These are phyloP conservation scores for Oscheius sp. DNA, from an alignment of 2,888 invertebrate genomes.

Conservation along the genomic window DNA sequence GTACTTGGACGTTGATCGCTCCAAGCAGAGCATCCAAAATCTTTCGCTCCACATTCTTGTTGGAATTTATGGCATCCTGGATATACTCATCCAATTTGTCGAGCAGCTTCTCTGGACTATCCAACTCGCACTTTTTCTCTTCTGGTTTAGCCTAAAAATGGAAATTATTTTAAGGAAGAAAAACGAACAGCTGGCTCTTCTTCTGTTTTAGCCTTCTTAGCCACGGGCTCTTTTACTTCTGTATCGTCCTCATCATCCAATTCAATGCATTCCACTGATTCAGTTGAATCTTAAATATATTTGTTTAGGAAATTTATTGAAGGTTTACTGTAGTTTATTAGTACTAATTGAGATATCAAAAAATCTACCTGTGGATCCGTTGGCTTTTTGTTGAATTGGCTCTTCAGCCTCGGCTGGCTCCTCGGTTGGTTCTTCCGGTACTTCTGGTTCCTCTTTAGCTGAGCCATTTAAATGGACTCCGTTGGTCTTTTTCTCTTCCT, in stretches of 20 bases:
- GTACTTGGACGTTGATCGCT: constrained; percentile 66
- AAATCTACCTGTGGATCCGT: not conserved
- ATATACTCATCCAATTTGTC: constrained; percentile 62
- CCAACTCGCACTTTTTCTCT: constrained; percentile 53
- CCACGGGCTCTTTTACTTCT: constrained; percentile 21
- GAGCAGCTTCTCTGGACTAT: constrained; percentile 53
- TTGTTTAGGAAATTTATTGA: not conserved
- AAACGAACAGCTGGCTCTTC: not conserved
- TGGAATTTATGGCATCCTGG: constrained; percentile 42
- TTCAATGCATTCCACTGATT: constrained; percentile 50
- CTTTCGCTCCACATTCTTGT: constrained; percentile 56
- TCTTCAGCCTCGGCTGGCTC: too few species aligned
- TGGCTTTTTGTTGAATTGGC: too few species aligned
- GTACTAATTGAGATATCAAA: not conserved
- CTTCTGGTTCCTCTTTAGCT: too few species aligned
- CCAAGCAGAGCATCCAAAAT: constrained; percentile 63
- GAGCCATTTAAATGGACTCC: not conserved
- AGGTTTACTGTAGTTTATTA: not conserved
- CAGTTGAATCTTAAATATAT: too few species aligned
- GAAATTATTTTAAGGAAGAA: not conserved
- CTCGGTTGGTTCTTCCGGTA: too few species aligned
- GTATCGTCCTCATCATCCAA: constrained; percentile 48
- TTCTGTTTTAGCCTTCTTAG: constrained; percentile 32
- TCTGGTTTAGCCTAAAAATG: constrained; percentile 14
- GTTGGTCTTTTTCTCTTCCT: not conserved